Conservation (phyloP, 2,888 invertebrate species). For the Gryllus longicercus region DNA sequence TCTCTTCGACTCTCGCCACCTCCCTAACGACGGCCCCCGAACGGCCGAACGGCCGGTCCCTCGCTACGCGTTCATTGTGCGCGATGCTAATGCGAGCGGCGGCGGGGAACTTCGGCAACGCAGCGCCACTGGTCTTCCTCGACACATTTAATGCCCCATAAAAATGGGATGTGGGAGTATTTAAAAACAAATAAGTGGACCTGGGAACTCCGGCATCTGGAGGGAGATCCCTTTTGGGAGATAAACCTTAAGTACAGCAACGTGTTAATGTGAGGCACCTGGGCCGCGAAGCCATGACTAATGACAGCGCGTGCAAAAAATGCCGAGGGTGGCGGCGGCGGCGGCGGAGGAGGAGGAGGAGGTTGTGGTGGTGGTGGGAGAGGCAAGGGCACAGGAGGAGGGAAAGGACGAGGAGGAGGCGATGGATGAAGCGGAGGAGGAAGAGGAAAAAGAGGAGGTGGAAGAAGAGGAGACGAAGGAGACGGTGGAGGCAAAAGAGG, state of each 20-base stretch:
- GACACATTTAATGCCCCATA: conserved; percentile 17
- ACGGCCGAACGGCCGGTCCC: no score
- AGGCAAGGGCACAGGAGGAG: no score
- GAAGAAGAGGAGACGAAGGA: background rate
- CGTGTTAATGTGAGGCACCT: conserved; percentile 8
- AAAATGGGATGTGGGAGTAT: conserved; percentile 11
- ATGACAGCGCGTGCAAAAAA: background rate
- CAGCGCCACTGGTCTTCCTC: background rate
- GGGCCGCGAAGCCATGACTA: conserved; percentile 3
- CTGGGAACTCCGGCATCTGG: background rate
- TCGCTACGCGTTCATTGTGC: background rate
- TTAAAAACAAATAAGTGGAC: conserved; percentile 8
- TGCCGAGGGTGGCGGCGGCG: background rate
- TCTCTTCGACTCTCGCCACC: background rate
- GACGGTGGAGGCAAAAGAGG: background rate
- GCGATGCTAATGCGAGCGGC: background rate
- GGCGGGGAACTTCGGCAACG: conserved; percentile 3
- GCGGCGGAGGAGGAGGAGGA: background rate
- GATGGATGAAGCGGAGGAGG: no score
- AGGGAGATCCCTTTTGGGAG: background rate
- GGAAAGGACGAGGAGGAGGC: no score
- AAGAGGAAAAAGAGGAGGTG: background rate
- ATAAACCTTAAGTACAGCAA: conserved; percentile 8
- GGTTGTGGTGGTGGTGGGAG: accelerated
- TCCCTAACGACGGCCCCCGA: background rate